Percentiles rank a stretch among this genome's conserved stretches.
Evolutionary conservation across 2,888 invertebrate genomes (phyloP).

Genomic region (Ennomos fuscantarius): DNA sequence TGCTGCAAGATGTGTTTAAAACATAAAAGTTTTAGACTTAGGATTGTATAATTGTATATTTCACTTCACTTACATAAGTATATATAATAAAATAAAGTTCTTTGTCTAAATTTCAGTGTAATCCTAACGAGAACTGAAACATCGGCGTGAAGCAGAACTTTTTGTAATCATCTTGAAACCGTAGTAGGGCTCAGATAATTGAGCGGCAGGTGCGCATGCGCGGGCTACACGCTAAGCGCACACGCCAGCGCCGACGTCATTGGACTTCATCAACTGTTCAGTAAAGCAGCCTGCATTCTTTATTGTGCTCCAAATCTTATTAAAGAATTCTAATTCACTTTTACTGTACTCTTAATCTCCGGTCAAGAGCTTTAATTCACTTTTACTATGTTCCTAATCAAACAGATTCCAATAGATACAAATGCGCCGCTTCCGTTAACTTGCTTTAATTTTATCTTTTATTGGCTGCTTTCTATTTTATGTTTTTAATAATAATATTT

Average conservation of each 20-base stretch:
- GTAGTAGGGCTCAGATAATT: slow-evolving; percentile 63
- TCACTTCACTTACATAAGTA: no score
- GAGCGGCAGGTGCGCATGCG: slow-evolving; percentile 69
- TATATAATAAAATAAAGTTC: no score
- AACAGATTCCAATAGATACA: slow-evolving; percentile 52
- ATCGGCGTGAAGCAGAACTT: not conserved
- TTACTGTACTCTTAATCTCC: slow-evolving; percentile 2
- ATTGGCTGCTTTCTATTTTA: slow-evolving; percentile 25
- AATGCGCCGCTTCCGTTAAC: slow-evolving; percentile 49
- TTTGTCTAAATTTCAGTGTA: no score
- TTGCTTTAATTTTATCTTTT: slow-evolving; percentile 35
- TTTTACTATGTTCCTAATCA: slow-evolving; percentile 42
- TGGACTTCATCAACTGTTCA: slow-evolving; percentile 5
- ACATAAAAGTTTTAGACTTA: no score
- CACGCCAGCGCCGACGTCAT: slow-evolving; percentile 62
- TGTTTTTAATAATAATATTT: slow-evolving; percentile 16
- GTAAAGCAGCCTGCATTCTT: no score
- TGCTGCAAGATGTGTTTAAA: no score
- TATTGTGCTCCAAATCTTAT: not conserved
- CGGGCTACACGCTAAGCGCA: slow-evolving; percentile 70
- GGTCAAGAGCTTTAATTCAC: slow-evolving; percentile 10
- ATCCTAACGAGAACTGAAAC: no score
- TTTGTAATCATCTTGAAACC: not conserved
- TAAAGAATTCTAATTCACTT: slow-evolving; percentile 9
- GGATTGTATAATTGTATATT: no score